Conservation (phyloP, 2,888 invertebrate species). For the Drosophila testacea region DNA sequence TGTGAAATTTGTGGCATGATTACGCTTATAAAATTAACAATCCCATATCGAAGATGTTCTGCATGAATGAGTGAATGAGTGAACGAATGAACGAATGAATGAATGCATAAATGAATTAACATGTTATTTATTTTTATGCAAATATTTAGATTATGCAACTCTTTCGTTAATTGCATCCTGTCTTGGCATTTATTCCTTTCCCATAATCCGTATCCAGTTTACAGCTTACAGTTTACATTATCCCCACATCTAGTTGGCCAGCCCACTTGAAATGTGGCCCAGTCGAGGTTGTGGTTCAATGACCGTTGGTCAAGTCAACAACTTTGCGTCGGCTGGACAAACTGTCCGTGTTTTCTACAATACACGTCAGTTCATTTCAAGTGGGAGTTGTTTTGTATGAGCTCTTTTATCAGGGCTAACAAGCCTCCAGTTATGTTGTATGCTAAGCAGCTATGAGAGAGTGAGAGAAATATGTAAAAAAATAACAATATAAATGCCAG, state of each 20-base stretch:
- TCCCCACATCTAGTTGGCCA: conserved; percentile 12
- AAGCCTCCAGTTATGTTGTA: conserved; percentile 73
- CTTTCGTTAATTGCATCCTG: conserved; percentile 23
- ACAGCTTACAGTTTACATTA: neutral
- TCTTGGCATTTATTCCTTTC: conserved; percentile 10
- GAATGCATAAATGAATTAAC: conserved; percentile 5
- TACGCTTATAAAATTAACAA: conserved; percentile 10
- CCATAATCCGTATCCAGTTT: conserved; percentile 17
- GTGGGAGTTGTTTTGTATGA: conserved; percentile 40
- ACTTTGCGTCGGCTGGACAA: conserved; percentile 44
- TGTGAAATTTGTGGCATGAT: conserved; percentile 52
- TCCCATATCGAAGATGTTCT: conserved; percentile 17
- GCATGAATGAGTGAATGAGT: conserved; percentile 2
- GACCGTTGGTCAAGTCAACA: conserved; percentile 64
- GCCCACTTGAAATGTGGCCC: conserved; percentile 36
- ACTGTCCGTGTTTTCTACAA: conserved; percentile 46
- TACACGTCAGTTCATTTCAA: conserved; percentile 56
- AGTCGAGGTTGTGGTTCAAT: conserved; percentile 41
- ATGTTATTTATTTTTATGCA: conserved; percentile 24
- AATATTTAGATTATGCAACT: conserved; percentile 36
- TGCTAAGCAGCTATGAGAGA: conserved; percentile 66
- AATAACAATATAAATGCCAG: conserved; percentile 34
- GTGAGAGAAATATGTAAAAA: conserved; percentile 20
- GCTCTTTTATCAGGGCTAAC: conserved; percentile 67
- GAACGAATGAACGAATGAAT: neutral